Evolutionary conservation across 1,140 invertebrate species (phyloP).

Genomic region (Sinonovacula constricta): DNA sequence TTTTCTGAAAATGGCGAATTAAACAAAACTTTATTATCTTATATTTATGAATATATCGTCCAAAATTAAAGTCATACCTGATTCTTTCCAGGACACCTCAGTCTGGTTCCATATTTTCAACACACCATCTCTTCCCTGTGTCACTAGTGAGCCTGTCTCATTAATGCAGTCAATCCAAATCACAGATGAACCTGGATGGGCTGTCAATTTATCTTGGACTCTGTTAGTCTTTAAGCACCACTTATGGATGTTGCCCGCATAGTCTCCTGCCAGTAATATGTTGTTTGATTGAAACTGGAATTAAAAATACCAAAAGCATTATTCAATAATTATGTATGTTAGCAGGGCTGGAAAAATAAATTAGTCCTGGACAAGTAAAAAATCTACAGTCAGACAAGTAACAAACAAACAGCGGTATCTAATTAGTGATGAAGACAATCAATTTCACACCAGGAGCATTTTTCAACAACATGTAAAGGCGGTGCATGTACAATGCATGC

Average conservation of each 20-base stretch:
- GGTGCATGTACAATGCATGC: too few relatives aligned
- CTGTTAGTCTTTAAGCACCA: conserved; percentile 24
- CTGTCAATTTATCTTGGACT: background rate
- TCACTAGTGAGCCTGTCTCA: conserved; percentile 15
- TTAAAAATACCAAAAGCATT: background rate
- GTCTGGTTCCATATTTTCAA: conserved; percentile 48
- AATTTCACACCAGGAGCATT: too few relatives aligned
- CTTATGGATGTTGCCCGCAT: conserved; percentile 13
- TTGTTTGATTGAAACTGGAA: conserved; percentile 9
- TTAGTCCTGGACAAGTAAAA: background rate
- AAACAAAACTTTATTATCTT: too few relatives aligned
- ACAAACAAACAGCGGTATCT: too few relatives aligned
- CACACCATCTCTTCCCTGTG: conserved; percentile 57
- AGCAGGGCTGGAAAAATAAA: too few relatives aligned
- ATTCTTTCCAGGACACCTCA: conserved; percentile 6
- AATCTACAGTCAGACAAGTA: background rate
- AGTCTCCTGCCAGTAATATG: conserved; percentile 9
- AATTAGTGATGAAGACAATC: too few relatives aligned
- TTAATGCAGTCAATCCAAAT: conserved; percentile 23
- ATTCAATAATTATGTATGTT: too few relatives aligned
- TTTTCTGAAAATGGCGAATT: too few relatives aligned
- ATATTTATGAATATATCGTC: too few relatives aligned
- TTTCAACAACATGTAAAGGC: too few relatives aligned
- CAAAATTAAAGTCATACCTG: too few relatives aligned
- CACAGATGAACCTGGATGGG: conserved; percentile 20